Conservation (phyloP, 2,797 vertebrate genomes). For the Gymnothorax reevesii region DNA sequence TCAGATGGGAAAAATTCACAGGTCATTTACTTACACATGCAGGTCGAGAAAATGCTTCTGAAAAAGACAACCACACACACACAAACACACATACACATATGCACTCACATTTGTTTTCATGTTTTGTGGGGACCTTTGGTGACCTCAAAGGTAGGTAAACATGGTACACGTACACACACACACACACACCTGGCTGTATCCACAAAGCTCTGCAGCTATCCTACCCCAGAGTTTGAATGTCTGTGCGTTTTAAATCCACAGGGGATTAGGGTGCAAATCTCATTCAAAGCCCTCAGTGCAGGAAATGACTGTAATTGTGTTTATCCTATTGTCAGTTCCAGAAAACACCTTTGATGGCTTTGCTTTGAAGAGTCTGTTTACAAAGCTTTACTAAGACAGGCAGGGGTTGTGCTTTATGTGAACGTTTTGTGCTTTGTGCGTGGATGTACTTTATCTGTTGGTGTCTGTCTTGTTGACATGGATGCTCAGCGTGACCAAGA, state of each 20-base stretch:
- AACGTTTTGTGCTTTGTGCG: not conserved
- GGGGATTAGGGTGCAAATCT: not conserved
- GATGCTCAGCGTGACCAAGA: not conserved
- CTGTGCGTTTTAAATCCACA: not conserved
- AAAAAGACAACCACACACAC: not conserved
- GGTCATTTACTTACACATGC: no score
- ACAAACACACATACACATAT: not conserved
- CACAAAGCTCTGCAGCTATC: not conserved
- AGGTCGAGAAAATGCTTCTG: no score
- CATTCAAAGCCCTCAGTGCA: not conserved
- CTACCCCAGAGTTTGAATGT: not conserved
- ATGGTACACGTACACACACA: not conserved
- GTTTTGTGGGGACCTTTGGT: no score
- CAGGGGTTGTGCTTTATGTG: no score
- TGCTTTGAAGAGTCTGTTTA: not conserved
- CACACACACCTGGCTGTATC: not conserved
- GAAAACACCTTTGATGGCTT: not conserved
- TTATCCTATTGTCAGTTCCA: not conserved
- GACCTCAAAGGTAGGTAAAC: no score
- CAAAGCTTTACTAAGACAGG: not conserved
- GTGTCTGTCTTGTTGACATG: not conserved
- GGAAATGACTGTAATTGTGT: not conserved
- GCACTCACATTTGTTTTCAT: not conserved
- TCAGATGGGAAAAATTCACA: no score
- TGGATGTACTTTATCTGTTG: not conserved